phyloP scores from a whole-genome alignment of 2,113 vertebrate genomes.

The Pandion haliaetus region DNA sequence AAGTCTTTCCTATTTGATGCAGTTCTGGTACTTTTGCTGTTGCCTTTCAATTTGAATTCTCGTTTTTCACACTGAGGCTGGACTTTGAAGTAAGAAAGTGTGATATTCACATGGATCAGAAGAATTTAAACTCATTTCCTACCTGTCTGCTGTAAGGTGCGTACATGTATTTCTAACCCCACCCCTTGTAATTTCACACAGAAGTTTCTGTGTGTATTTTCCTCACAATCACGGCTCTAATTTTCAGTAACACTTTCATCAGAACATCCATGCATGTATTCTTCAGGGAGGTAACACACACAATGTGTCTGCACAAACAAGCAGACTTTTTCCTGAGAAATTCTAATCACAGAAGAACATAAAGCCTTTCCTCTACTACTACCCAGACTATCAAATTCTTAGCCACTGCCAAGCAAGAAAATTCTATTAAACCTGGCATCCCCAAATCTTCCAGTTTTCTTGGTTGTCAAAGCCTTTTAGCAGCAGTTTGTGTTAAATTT shows the following conservation, averaged over 20 bases:
- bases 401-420: background rate
- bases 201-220: background rate
- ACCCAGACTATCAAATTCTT: background rate
- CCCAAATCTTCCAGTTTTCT: background rate
- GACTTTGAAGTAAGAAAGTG: background rate
- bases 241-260: background rate
- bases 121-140: background rate
- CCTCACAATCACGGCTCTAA: background rate
- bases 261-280: background rate
- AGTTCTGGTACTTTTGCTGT: background rate
- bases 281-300: background rate
- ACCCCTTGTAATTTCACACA: background rate
- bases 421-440: background rate
- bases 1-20: background rate
- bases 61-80: background rate
- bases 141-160: background rate
- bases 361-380: background rate
- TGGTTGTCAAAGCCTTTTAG: background rate
- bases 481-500: background rate
- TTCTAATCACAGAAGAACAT: background rate
- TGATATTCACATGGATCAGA: background rate
- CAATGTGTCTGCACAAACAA: background rate
- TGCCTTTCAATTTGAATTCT: background rate
- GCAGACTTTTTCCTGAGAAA: background rate
- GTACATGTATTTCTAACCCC: background rate